phyloP scores from a whole-genome alignment of 2,797 vertebrate genomes.

The Geotrypetes seraphini region DNA sequence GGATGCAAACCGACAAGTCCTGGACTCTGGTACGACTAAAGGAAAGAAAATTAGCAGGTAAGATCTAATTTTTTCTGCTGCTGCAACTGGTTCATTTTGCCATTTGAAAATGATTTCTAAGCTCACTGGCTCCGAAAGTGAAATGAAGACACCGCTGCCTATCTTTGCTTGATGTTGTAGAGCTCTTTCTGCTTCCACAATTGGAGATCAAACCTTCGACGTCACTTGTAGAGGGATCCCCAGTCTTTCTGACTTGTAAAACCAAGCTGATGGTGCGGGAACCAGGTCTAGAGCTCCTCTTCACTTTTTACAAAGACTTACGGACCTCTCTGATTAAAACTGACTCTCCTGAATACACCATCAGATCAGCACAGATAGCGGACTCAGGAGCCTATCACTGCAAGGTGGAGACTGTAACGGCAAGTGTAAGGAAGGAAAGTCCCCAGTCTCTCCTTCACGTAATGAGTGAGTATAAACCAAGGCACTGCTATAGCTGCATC shows the following conservation, averaged over 20 bases:
- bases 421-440: conserved; percentile 17
- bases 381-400: conserved; percentile 30
- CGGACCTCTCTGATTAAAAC: not conserved
- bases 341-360: conserved; percentile 8
- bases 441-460: conserved; percentile 8
- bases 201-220: not conserved
- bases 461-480: conserved; percentile 21
- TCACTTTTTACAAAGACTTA: conserved; percentile 32
- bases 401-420: conserved; percentile 7
- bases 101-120: too few species aligned
- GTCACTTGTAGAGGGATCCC: conserved; percentile 2
- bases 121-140: too few species aligned
- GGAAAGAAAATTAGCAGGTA: too few species aligned
- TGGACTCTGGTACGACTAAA: too few species aligned
- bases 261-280: conserved; percentile 21
- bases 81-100: too few species aligned
- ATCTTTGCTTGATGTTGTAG: too few species aligned
- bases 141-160: too few species aligned
- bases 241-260: conserved; percentile 18
- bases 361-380: not conserved
- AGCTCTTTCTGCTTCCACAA: conserved; percentile 20
- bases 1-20: too few species aligned
- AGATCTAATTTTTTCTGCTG: too few species aligned
- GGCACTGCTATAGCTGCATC: too few species aligned
- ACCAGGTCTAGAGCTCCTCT: conserved; percentile 20